phyloP scores from a whole-genome alignment of 1,140 invertebrate species.

The Drosophila orosa region DNA sequence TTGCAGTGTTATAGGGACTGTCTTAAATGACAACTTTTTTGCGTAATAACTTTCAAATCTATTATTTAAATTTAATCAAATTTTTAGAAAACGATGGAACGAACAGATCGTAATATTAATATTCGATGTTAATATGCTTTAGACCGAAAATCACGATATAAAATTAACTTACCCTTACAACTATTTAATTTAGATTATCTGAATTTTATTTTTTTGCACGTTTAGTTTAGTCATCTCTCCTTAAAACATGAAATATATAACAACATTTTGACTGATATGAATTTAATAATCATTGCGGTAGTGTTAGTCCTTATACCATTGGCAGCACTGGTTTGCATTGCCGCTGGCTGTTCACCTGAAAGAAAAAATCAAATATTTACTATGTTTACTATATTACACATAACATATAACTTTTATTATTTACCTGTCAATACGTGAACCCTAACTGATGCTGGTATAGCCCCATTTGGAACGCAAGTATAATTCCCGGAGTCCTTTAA shows the following conservation, averaged over 20 bases:
- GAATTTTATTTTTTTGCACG: conserved; percentile 20
- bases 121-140: background rate
- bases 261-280: conserved; percentile 81
- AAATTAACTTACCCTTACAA: conserved; percentile 51
- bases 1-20: too few relatives aligned
- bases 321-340: conserved; percentile 92
- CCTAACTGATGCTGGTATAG: conserved; percentile 93
- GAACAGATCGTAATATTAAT: too few relatives aligned
- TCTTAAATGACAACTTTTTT: too few relatives aligned
- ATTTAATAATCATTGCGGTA: conserved; percentile 53
- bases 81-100: too few relatives aligned
- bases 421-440: conserved; percentile 96
- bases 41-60: too few relatives aligned
- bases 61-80: too few relatives aligned
- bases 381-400: too few relatives aligned
- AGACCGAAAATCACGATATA: background rate
- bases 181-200: conserved; percentile 26
- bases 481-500: conserved; percentile 95
- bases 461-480: conserved; percentile 94
- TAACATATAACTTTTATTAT: background rate
- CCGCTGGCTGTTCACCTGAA: conserved; percentile 90
- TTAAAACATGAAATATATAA: conserved; percentile 49
- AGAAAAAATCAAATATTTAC: background rate
- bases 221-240: conserved; percentile 70
- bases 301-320: conserved; percentile 88